Conservation (phyloP, 2,113 vertebrate genomes). For the Origma solitaria region DNA sequence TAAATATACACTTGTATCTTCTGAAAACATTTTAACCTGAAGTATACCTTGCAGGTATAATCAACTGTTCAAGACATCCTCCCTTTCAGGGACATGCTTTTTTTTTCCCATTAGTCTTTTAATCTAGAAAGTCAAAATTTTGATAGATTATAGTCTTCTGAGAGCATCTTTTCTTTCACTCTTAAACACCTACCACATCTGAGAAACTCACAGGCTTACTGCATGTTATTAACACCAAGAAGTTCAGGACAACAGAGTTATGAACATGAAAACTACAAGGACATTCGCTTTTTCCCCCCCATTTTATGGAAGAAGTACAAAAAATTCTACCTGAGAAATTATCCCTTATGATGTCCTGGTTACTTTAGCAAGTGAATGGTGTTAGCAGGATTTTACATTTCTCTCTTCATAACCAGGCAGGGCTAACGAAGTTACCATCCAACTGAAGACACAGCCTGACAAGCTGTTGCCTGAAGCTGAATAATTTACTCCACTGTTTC, state of each 20-base stretch:
- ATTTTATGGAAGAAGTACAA: neutral
- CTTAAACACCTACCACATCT: neutral
- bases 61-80: neutral
- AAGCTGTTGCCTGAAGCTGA: neutral
- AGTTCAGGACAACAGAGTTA: neutral
- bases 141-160: neutral
- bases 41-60: neutral
- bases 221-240: neutral
- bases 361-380: neutral
- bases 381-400: neutral
- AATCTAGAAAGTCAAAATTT: neutral
- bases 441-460: neutral
- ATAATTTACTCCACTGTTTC: neutral
- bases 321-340: constrained; percentile 3
- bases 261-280: neutral
- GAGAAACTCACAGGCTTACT: neutral
- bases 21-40: neutral
- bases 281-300: neutral
- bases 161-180: neutral
- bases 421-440: neutral
- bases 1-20: neutral
- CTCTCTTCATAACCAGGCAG: neutral
- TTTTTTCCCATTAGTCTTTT: neutral
- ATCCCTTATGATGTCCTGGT: neutral
- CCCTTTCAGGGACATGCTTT: neutral